Conservation (phyloP, 2,797 vertebrate species). For the Notamacropus eugenii region DNA sequence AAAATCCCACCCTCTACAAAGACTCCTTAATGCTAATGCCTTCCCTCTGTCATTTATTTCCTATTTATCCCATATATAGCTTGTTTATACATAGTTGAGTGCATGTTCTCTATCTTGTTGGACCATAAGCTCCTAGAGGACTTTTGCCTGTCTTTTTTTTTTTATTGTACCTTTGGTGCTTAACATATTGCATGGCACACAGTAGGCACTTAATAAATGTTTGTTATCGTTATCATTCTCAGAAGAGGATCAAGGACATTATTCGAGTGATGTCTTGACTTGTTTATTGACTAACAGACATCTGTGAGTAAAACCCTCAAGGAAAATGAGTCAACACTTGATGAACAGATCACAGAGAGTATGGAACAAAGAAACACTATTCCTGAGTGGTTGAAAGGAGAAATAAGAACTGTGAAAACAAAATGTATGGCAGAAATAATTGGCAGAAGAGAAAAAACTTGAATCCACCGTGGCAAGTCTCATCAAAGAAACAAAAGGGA, state of each 20-base stretch:
- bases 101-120: background rate
- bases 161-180: background rate
- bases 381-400: background rate
- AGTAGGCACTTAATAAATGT: background rate
- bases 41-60: background rate
- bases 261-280: background rate
- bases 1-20: background rate
- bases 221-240: background rate
- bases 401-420: background rate
- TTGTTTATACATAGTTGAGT: background rate
- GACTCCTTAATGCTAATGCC: background rate
- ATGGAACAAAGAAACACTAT: background rate
- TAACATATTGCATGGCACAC: background rate
- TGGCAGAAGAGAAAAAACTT: background rate
- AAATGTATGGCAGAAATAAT: background rate
- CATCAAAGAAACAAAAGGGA: background rate
- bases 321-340: background rate
- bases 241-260: background rate
- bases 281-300: background rate
- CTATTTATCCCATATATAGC: background rate
- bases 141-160: background rate
- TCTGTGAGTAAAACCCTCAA: background rate
- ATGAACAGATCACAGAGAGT: background rate
- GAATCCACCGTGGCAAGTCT: background rate
- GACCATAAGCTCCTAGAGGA: background rate